These are phyloP conservation scores for Colossoma macropomum DNA, from an alignment of 2,113 vertebrate genomes.

Conservation along the genomic window DNA sequence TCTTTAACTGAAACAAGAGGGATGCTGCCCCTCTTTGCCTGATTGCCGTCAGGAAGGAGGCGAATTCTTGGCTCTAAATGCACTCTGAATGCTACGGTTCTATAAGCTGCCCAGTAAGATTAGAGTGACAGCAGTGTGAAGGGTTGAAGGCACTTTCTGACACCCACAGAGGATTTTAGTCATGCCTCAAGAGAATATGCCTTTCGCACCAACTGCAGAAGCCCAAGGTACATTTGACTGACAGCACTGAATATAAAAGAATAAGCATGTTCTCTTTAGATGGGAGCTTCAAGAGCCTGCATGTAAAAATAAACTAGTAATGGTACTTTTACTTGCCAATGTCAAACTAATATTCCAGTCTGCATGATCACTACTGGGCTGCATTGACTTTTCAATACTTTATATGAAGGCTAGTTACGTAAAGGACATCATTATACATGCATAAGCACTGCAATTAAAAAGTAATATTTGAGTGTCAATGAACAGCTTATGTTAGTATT, in stretches of 20 bases:
- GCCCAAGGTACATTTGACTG: background rate
- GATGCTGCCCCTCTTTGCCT: background rate
- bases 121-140: slow-evolving; percentile 48
- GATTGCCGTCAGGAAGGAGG: slow-evolving; percentile 33
- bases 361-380: too few relatives aligned
- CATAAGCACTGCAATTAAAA: too few relatives aligned
- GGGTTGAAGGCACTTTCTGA: slow-evolving; percentile 54
- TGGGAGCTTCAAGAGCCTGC: background rate
- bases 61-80: slow-evolving; percentile 56
- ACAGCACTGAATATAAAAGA: background rate
- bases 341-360: too few relatives aligned
- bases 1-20: background rate
- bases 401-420: too few relatives aligned
- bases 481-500: too few relatives aligned
- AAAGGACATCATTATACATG: too few relatives aligned
- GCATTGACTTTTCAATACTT: too few relatives aligned
- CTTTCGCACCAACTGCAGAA: background rate
- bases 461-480: too few relatives aligned
- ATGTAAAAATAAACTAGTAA: background rate
- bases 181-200: background rate
- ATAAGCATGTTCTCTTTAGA: background rate
- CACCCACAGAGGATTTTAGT: slow-evolving; percentile 27
- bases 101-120: slow-evolving; percentile 49
- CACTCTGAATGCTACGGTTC: slow-evolving; percentile 42
- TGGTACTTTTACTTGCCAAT: background rate